Base-by-base conservation (phyloP, 2,113 vertebrate species). In the Xenotilapia longispinis region DNA sequence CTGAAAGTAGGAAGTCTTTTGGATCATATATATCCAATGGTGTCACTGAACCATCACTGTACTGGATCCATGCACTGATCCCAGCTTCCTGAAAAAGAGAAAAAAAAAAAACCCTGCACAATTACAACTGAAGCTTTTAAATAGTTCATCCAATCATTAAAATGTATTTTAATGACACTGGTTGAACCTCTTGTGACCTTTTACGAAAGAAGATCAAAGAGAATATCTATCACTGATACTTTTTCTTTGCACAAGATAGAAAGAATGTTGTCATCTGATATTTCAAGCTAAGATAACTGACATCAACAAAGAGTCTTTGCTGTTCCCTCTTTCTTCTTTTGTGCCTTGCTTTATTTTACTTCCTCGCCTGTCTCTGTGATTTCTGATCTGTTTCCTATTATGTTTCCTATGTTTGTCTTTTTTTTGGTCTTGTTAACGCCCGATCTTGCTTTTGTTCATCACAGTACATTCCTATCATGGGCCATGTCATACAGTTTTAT, bases 1-100 rank as follows among this genome's bases (percentile, higher is more conserved):
- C 95, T 0, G 96, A 92, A 2, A 99, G 86, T 0, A 97, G 97
- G 90, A 98, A 99, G 91, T 99, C 99, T 91, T 98, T 98, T 40
- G 97, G 94, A 84, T 99, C 98, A 2, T 99, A 99, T 88, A 99
- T 97, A 83, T 99, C 97, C 4, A 99, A 95, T 0, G 99, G 99
- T 0, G 98, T 98, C 89, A 98, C 97, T 0, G 97, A 97, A 6
- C 98, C 98, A 2, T 99, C 99, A 1, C 98, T 99, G 96, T 99
- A 99, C 93, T 99, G 93, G 85, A 98, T 95, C 99, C 98, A 99
- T 0, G 97, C 96, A 2, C 98, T 99, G 94, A 99, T 96, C 26
- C 96, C 91, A 5, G 98, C 99, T 92, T 99, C 99, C 98, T 99
- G 94, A 14, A 19, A 23, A 80, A 53, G 42, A 23, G 21, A 13